These are phyloP conservation scores for Cyanoliseus patagonus DNA, from an alignment of 2,113 vertebrate species.

Conservation along the genomic window DNA sequence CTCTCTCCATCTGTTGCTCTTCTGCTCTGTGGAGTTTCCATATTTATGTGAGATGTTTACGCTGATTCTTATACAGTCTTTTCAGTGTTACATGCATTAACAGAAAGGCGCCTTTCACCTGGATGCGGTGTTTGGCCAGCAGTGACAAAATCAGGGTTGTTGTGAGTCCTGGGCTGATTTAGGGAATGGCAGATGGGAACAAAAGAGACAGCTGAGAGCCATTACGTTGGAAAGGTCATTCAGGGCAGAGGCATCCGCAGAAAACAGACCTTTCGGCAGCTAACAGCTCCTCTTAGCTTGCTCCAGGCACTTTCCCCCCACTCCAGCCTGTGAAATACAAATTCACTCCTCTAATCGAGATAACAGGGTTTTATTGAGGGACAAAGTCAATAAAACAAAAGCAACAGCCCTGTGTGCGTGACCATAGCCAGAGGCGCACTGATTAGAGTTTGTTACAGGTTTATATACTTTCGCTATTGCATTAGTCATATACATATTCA, in stretches of 20 bases:
- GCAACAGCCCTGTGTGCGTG: too few relatives aligned
- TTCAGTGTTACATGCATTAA: background rate
- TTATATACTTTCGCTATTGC: too few relatives aligned
- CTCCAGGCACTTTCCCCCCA: background rate
- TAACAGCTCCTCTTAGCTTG: background rate
- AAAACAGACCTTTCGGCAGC: background rate
- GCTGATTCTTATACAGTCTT: background rate
- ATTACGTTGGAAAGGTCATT: background rate
- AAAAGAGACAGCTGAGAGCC: background rate
- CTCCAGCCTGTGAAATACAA: background rate
- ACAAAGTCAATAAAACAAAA: too few relatives aligned
- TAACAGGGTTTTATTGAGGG: too few relatives aligned
- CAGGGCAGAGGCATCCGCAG: background rate
- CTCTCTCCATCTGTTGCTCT: background rate
- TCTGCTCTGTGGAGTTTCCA: background rate
- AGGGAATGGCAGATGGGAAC: background rate
- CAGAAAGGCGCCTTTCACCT: background rate
- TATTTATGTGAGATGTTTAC: background rate
- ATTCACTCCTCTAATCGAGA: too few relatives aligned
- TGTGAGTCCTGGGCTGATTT: background rate
- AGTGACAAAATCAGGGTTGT: rapidly evolving
- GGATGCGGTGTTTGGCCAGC: background rate
- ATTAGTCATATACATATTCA: too few relatives aligned
- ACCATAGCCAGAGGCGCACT: too few relatives aligned
- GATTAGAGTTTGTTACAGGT: too few relatives aligned